Evolutionary conservation across 2,888 invertebrate genomes (phyloP), one percentile per base, ranked within the genome.

Genomic region (Embidobia sp.): DNA sequence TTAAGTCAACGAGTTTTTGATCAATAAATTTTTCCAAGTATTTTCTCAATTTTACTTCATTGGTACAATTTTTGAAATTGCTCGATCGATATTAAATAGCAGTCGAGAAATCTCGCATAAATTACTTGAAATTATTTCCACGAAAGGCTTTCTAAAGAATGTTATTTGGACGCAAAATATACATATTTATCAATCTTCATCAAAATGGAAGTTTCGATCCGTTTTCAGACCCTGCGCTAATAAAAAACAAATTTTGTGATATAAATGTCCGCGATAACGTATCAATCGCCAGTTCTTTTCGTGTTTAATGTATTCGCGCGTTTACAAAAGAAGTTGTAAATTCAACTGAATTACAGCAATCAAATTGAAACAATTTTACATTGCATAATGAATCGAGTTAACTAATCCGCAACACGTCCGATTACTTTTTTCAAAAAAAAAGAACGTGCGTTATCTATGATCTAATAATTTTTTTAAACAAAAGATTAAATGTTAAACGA

Each of bases 111-210:
- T 3, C n/a, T 16, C 19, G 16, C 55, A 55, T 55, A 55, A 37
- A 40, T 55, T 27, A 55, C 27, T 44, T 42, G 19, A 42, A 31
- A 31, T 57, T 44, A 44, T 31, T 44, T 44, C 22, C 29, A 10
- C 42, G 44, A 19, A 57, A 37, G 18, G 13, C 19, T 31, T 42
- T 57, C 26, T 2, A 22, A 42, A 44, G 19, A 29, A 44, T 31
- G 31, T 44, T 29, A 44, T 57, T 57, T 33, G 13, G 8, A 27
- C 15, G 57, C 22, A 13, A 44, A 42, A 31, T 57, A 57, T 44
- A 31, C 57, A 31, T 57, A 57, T 57, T 57, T 57, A 57, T 44
- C 31, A 57, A 57, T 57, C 31, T 31, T 31, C 31, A 13, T 44
- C 42, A 44, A 57, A 55, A 18, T 29, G 18, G 3, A 44, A 44